Percentiles rank a stretch among this genome's conserved stretches.
These are phyloP conservation scores for Nephrocerus scutellatus DNA, from an alignment of 2,888 invertebrate species.

Conservation along the genomic window DNA sequence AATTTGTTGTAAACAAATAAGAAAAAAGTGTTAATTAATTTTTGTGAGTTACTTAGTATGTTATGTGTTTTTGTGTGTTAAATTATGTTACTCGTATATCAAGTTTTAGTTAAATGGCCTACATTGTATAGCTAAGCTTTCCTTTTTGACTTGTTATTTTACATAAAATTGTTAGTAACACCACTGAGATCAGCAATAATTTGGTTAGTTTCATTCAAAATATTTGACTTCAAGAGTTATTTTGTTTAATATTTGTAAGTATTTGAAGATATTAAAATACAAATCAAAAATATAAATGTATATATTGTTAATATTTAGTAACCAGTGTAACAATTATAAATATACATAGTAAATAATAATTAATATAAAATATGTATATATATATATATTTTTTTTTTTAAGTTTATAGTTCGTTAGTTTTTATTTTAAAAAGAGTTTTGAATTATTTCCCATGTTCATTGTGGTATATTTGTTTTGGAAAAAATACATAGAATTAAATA, in stretches of 20 bases:
- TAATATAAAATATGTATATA: conserved; percentile 3
- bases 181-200: conserved; percentile 43
- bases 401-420: no score
- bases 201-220: conserved; percentile 45
- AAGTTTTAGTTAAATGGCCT: conserved; percentile 5
- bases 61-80: conserved; percentile 18
- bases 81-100: conserved; percentile 17
- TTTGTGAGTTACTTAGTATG: conserved; percentile 13
- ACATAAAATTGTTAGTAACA: conserved; percentile 48
- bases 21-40: conserved; percentile 1
- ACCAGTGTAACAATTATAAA: no score
- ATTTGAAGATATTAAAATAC: conserved; percentile 11
- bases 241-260: conserved; percentile 15
- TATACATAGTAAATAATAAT: background rate
- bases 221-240: conserved; percentile 29
- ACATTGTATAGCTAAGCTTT: conserved; percentile 1
- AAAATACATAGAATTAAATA: conserved; percentile 20
- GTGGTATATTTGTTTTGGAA: conserved; percentile 11
- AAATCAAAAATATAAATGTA: conserved; percentile 1
- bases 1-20: conserved; percentile 1
- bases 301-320: no score
- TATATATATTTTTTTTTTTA: background rate
- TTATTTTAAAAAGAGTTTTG: background rate
- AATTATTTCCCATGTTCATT: conserved; percentile 6
- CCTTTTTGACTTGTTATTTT: conserved; percentile 20